Conservation (phyloP, 1,140 invertebrate species). For the Holotrichia oblita region DNA sequence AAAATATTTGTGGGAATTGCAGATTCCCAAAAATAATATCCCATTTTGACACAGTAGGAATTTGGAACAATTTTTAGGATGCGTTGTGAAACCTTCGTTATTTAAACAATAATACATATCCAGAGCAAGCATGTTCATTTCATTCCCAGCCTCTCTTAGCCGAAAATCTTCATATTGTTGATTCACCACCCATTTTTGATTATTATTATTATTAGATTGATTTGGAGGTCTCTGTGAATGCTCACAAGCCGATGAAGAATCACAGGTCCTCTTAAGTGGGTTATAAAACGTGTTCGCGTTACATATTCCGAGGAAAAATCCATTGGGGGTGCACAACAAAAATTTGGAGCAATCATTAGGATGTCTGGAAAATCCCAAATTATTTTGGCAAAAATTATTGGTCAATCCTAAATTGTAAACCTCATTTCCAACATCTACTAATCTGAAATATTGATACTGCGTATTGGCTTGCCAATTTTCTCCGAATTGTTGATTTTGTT, state of each 20-base stretch:
- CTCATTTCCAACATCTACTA: neutral
- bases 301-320: neutral
- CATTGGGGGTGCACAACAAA: neutral
- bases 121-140: neutral
- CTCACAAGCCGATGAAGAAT: neutral
- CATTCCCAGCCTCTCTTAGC: neutral
- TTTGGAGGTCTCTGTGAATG: neutral
- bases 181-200: neutral
- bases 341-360: neutral
- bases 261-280: neutral
- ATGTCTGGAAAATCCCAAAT: neutral
- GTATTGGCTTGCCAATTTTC: neutral
- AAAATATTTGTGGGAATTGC: neutral
- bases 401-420: neutral
- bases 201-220: neutral
- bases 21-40: constrained; percentile 12
- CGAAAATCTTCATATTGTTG: constrained; percentile 1
- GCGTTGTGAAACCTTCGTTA: neutral
- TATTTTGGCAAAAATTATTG: neutral
- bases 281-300: neutral
- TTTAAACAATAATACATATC: constrained; percentile 16
- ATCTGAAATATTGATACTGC: neutral
- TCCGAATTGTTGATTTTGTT: neutral
- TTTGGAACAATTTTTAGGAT: constrained; percentile 28
- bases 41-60: constrained; percentile 27